Evolutionary conservation across 2,113 vertebrate species (phyloP).

Genomic region (Cavia porcellus): DNA sequence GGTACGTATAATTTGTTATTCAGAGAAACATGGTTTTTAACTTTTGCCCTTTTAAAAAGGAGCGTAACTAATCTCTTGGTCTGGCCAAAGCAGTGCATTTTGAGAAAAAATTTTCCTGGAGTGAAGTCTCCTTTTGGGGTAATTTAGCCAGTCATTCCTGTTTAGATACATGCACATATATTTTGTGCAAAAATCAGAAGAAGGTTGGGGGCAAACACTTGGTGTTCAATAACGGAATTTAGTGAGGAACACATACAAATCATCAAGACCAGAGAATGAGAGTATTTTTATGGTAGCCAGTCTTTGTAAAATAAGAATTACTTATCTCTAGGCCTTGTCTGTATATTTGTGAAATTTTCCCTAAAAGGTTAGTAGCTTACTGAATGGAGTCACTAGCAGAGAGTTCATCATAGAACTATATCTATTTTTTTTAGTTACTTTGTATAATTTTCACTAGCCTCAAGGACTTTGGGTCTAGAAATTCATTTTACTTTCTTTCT

Average conservation of each 20-base stretch:
- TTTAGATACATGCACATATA: background rate
- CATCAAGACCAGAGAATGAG: no score
- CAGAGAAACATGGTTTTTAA: background rate
- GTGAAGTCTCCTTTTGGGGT: background rate
- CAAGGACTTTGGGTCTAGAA: background rate
- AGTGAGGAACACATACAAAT: background rate
- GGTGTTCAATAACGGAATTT: background rate
- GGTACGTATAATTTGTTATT: constrained; percentile 88
- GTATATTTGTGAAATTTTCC: background rate
- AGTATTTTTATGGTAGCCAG: background rate
- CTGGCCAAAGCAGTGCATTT: background rate
- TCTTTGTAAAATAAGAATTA: background rate
- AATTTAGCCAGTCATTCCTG: background rate
- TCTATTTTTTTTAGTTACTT: background rate
- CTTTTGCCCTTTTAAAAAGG: constrained; percentile 42
- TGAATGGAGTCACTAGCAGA: background rate
- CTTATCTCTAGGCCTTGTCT: background rate
- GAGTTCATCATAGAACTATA: background rate
- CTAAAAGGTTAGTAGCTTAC: background rate
- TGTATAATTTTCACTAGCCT: background rate
- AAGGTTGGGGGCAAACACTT: background rate
- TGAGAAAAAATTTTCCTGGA: constrained; percentile 15
- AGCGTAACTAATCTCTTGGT: background rate
- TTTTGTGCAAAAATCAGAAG: background rate
- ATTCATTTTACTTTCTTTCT: background rate